Evolutionary conservation across 2,888 invertebrate genomes (phyloP).

Genomic region (Pachycephus smyrnensis): DNA sequence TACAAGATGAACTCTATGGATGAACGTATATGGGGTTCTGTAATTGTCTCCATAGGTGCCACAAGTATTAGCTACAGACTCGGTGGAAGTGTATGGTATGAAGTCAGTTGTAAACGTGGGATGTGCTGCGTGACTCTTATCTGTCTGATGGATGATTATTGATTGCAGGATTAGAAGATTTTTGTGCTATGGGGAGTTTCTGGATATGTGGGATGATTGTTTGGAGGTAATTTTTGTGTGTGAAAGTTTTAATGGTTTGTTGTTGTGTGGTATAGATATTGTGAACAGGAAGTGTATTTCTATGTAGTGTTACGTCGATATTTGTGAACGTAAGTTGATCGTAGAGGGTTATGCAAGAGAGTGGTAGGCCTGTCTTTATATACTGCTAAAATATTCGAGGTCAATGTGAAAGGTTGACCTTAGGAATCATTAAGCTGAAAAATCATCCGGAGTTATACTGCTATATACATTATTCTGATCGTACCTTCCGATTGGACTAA

Average conservation of each 20-base stretch:
- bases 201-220: neutral
- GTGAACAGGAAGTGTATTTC: neutral
- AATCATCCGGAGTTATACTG: neutral
- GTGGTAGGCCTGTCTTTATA: neutral
- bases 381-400: conserved; percentile 3
- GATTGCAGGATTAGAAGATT: neutral
- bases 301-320: neutral
- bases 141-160: neutral
- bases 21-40: conserved; percentile 60
- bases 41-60: conserved; percentile 61
- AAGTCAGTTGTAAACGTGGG: neutral
- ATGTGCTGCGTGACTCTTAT: neutral
- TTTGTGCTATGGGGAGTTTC: neutral
- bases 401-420: conserved; percentile 16
- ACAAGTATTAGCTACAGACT: conserved; percentile 39
- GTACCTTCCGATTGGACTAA: conserved; percentile 29
- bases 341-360: neutral
- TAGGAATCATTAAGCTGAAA: neutral
- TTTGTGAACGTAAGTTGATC: neutral
- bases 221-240: neutral
- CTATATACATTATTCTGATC: conserved; percentile 29
- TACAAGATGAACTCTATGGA: conserved; percentile 51
- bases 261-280: neutral
- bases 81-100: neutral
- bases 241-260: neutral